A percentile compares a stretch with the other conserved stretches of the same genome.
Conservation (phyloP, 1,140 invertebrate species). For the Homalodisca vitripennis region DNA sequence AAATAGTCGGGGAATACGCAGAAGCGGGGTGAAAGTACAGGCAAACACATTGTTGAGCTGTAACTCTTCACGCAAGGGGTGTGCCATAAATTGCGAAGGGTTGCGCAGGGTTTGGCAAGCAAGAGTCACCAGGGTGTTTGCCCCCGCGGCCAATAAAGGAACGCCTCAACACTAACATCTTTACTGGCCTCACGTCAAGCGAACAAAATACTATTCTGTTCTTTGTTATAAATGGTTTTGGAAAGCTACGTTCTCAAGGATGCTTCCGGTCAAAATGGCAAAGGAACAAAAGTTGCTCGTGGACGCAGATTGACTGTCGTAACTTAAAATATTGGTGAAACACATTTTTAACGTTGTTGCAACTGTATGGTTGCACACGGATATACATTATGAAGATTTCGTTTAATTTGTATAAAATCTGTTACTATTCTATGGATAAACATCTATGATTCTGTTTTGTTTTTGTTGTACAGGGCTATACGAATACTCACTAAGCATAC, state of each 20-base stretch:
- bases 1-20: background rate
- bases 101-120: conserved; percentile 11
- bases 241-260: conserved; percentile 12
- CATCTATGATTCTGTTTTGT: no score
- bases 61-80: background rate
- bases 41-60: background rate
- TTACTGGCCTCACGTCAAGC: background rate
- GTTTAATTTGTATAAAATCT: no score
- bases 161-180: background rate
- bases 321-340: no score
- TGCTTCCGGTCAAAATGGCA: background rate
- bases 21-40: background rate
- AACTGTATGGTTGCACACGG: no score
- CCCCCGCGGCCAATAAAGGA: background rate
- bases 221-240: background rate
- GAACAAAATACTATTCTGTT: background rate
- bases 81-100: conserved; percentile 19
- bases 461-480: no score
- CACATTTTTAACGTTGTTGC: no score
- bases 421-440: no score
- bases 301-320: no score
- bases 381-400: no score
- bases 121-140: background rate
- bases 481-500: no score
- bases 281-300: no score